Evolutionary conservation across 1,140 invertebrate species (phyloP), one percentile per base, ranked within the genome.

Genomic region (Pectinophora gossypiella): DNA sequence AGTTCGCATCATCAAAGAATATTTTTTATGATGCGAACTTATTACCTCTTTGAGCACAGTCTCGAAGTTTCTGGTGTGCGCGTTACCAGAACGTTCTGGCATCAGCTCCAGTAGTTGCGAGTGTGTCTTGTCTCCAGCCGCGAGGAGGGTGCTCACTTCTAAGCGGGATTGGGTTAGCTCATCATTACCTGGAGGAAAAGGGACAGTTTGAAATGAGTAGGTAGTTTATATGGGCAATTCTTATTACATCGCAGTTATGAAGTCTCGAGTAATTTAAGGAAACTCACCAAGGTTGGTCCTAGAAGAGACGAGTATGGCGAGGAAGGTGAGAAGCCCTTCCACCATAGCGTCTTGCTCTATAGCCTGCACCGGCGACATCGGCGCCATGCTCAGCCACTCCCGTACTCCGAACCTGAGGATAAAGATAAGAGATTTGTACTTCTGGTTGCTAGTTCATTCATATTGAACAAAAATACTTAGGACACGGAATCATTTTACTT

Each of bases 81-180:
- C 93, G 67, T 95, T 95, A 5, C 97, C 97, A 70, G 95, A 98
- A 19, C 96, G 90, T 88, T 99, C 97, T 0, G 98, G 97, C 94
- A 99, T 97, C 21, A 97, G 86, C 78, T 99, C 97, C 86, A 97
- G 94, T 15, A 99, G 88, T 76, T 98, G 97, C 62, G 95, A 97
- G 85, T 99, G 97, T 1, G 97, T 98, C 82, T 97, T 96, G 82
- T 99, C 97, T 40, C 93, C 93, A 83, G 98, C 97, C 68, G 96
- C 97, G 36, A 99, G 87, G 19, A 99, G 82, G 2, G 96, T 96
- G 10, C 97, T 94, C 90, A 99, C 97, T 90, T 99, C 98, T 49
- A 98, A 88, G 42, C 95, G 90, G 3, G 95, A 95, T 62, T 95
- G 89, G 0, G 92, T 92, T 48, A 91, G 85, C 64, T 94, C 93